These are phyloP conservation scores for Psittacus erithacus DNA, from an alignment of 2,113 vertebrate species.

Conservation along the genomic window DNA sequence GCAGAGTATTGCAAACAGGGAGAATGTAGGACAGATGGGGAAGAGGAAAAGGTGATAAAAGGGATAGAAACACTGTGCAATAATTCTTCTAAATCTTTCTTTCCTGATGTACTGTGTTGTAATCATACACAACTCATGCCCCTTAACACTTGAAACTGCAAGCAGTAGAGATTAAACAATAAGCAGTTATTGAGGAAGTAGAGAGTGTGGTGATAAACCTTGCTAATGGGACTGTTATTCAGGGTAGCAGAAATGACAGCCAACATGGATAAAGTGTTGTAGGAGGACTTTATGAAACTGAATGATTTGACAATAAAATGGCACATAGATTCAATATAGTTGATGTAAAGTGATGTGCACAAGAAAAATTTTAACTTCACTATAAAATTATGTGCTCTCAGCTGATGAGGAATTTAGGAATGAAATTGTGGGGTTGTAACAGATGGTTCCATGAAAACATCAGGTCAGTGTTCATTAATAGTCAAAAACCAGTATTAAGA, in stretches of 20 bases:
- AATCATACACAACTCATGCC: neutral
- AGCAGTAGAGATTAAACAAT: slow-evolving; percentile 41
- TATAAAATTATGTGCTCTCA: neutral
- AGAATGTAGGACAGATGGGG: neutral
- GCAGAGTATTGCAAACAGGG: neutral
- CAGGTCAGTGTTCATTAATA: neutral
- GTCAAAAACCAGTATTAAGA: neutral
- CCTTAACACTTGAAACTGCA: slow-evolving; percentile 25
- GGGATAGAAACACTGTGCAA: slow-evolving; percentile 17
- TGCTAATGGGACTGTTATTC: slow-evolving; percentile 31
- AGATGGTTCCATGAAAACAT: neutral
- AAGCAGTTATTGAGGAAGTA: neutral
- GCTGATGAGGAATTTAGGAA: neutral
- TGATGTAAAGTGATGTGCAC: neutral
- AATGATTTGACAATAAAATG: slow-evolving; percentile 19
- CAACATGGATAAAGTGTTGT: neutral
- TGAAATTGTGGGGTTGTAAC: neutral
- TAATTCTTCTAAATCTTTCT: slow-evolving; percentile 28
- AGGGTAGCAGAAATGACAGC: slow-evolving; percentile 26
- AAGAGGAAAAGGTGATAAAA: slow-evolving; percentile 50
- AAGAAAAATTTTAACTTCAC: neutral
- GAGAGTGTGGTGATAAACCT: slow-evolving; percentile 17
- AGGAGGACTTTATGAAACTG: neutral
- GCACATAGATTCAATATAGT: neutral
- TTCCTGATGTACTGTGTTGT: neutral